Evolutionary conservation across 2,797 vertebrate genomes (phyloP).

Genomic region (Halcyon chelicuti): DNA sequence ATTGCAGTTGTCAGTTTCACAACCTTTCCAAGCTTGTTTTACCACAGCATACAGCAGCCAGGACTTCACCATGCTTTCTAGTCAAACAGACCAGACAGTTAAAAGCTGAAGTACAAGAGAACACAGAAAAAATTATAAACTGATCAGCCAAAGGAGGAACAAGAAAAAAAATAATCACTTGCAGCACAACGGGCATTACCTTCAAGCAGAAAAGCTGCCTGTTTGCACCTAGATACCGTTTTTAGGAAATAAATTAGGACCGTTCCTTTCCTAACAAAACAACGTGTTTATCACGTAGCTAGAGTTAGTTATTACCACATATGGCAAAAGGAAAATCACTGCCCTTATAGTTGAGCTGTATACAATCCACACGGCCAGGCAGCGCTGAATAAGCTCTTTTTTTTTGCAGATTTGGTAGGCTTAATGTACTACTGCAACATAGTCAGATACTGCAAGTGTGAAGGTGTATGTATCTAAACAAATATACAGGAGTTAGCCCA

Average conservation of each 20-base stretch:
- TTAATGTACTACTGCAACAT: neutral
- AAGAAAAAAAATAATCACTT: neutral
- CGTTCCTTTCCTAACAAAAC: neutral
- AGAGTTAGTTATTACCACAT: neutral
- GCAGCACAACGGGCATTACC: neutral
- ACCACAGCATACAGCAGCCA: neutral
- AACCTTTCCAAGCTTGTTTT: neutral
- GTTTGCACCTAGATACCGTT: neutral
- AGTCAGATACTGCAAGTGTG: neutral
- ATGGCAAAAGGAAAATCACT: neutral
- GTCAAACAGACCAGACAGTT: neutral
- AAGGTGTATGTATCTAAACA: neutral
- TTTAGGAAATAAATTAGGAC: neutral
- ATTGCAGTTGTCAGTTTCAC: neutral
- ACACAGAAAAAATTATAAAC: neutral
- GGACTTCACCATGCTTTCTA: neutral
- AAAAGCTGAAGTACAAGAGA: neutral
- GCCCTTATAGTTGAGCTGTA: neutral
- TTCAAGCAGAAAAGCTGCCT: neutral
- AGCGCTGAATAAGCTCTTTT: neutral
- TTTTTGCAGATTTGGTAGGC: neutral
- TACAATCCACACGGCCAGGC: neutral
- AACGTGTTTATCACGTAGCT: neutral
- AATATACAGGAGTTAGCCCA: neutral
- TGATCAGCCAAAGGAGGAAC: neutral